Evolutionary conservation across 2,888 invertebrate species (phyloP).

Genomic region (Acholoe squamosa): DNA sequence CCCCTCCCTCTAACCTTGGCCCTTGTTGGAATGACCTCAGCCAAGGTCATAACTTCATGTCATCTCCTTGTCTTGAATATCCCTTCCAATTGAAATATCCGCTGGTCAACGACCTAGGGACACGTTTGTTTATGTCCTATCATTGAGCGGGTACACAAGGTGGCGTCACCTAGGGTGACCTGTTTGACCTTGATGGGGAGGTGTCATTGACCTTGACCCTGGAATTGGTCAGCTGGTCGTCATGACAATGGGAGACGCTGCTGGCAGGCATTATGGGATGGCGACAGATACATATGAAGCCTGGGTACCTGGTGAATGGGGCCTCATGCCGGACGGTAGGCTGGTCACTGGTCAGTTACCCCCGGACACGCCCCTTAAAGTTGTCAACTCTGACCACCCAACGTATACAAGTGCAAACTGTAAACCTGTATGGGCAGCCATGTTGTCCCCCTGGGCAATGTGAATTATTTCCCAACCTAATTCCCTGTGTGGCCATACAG

Average conservation of each 20-base stretch:
- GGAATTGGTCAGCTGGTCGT: constrained; percentile 48
- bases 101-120: not conserved
- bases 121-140: constrained; percentile 49
- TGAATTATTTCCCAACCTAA: too few relatives aligned
- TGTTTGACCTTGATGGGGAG: not conserved
- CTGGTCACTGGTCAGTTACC: not conserved
- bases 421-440: not conserved
- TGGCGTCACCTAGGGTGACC: constrained; percentile 24
- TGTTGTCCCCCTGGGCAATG: not conserved
- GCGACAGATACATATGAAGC: constrained; percentile 56
- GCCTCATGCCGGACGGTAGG: not conserved
- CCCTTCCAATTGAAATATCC: constrained; percentile 45
- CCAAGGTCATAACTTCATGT: constrained; percentile 24
- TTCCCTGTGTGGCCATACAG: too few relatives aligned
- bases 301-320: not conserved
- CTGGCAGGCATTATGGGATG: not conserved
- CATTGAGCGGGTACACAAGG: not conserved
- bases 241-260: constrained; percentile 2
- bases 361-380: constrained; percentile 16
- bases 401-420: not conserved
- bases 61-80: constrained; percentile 45
- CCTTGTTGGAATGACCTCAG: not conserved
- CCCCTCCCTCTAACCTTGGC: not conserved
- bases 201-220: constrained; percentile 42
- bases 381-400: constrained; percentile 39